A percentile compares a stretch with the other conserved stretches of the same genome.
Conservation (phyloP, 2,797 vertebrate species). For the Acanthurus leucopareius region DNA sequence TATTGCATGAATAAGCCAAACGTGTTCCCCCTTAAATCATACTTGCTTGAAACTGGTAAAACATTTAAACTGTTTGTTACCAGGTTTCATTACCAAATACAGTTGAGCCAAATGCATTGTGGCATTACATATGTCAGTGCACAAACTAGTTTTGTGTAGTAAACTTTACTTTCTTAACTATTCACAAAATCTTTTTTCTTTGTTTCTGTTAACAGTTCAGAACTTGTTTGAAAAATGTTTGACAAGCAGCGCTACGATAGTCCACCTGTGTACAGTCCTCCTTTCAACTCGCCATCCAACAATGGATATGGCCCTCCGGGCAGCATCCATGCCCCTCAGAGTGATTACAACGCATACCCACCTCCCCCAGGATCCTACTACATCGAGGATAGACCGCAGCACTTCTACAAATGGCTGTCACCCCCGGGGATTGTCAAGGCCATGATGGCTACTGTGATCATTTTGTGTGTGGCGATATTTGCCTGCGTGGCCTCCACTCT, state of each 20-base stretch:
- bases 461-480: constrained; percentile 90
- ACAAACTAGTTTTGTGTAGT: background rate
- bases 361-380: constrained; percentile 87
- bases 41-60: constrained; percentile 52
- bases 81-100: constrained; percentile 22
- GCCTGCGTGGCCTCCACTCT: constrained; percentile 94
- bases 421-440: constrained; percentile 88
- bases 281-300: constrained; percentile 77
- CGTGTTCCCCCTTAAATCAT: constrained; percentile 41
- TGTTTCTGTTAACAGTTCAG: constrained; percentile 29
- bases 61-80: constrained; percentile 67
- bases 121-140: background rate
- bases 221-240: constrained; percentile 78
- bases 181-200: constrained; percentile 10
- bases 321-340: constrained; percentile 80
- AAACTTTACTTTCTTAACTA: constrained; percentile 7
- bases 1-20: constrained; percentile 19
- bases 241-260: constrained; percentile 85
- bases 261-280: constrained; percentile 88
- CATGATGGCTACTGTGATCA: constrained; percentile 80
- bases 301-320: constrained; percentile 79
- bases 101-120: constrained; percentile 57
- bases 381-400: constrained; percentile 85
- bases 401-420: constrained; percentile 91
- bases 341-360: constrained; percentile 83